phyloP scores from a whole-genome alignment of 2,888 invertebrate genomes.

The Archips xylosteana region DNA sequence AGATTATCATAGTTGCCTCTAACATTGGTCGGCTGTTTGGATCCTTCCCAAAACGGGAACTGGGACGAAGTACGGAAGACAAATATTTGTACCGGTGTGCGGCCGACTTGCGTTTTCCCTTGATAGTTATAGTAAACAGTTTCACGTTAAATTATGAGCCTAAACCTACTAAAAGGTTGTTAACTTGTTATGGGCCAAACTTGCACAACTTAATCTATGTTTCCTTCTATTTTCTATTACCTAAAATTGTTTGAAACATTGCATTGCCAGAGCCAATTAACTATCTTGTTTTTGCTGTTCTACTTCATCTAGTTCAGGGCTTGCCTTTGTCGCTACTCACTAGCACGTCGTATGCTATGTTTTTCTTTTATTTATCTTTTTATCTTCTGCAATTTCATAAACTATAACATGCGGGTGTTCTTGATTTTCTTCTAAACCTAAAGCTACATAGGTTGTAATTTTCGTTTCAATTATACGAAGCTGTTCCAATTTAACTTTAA shows the following conservation, averaged over 20 bases:
- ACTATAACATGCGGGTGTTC: too few relatives aligned
- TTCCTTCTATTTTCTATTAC: conserved; percentile 1
- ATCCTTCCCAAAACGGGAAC: conserved; percentile 34
- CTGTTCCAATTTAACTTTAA: conserved; percentile 25
- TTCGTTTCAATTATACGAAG: not conserved
- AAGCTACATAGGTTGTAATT: not conserved
- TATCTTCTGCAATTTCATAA: not conserved
- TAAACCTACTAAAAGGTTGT: conserved; percentile 17
- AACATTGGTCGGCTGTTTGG: conserved; percentile 27
- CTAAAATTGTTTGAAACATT: not conserved
- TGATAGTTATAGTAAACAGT: conserved; percentile 31
- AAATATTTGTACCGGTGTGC: conserved; percentile 36
- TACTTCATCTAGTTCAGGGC: not conserved
- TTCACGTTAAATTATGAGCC: conserved; percentile 15
- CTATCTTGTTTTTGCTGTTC: not conserved
- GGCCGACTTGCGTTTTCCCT: conserved; percentile 23
- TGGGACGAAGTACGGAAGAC: conserved; percentile 38
- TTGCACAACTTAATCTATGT: not conserved
- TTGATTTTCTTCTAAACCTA: not conserved
- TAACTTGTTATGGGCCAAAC: conserved; percentile 5
- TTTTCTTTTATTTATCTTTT: not conserved
- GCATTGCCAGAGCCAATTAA: not conserved
- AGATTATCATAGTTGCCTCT: conserved; percentile 27
- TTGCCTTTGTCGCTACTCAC: not conserved
- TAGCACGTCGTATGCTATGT: not conserved